phyloP scores from a whole-genome alignment of 2,797 vertebrate genomes.

The Holocentrus rufus region DNA sequence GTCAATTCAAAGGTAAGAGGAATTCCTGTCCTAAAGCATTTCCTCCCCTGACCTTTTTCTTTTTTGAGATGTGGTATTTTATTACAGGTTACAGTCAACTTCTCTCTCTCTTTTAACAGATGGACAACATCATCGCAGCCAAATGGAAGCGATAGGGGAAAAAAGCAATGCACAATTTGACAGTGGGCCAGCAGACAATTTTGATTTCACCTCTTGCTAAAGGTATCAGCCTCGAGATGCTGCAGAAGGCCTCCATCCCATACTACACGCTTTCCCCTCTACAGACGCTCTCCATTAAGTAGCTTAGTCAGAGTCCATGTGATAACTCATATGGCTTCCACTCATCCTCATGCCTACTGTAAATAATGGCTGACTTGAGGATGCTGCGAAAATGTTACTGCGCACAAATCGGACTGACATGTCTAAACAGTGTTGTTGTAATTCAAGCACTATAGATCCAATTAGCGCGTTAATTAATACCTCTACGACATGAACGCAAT shows the following conservation, averaged over 20 bases:
- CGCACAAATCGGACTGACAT: constrained; percentile 4
- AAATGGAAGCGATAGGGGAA: not conserved
- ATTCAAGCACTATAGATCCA: constrained; percentile 7
- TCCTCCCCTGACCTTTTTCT: not conserved
- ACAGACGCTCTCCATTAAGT: not conserved
- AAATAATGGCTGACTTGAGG: not conserved
- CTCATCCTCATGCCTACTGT: constrained; percentile 17
- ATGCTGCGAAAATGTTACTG: constrained; percentile 10
- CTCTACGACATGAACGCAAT: not conserved
- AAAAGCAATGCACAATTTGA: not conserved
- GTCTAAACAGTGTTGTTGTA: not conserved
- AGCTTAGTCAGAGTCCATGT: constrained; percentile 45
- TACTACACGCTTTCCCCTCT: not conserved
- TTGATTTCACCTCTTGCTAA: not conserved
- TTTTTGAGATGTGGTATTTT: not conserved
- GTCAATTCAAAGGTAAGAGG: constrained; percentile 13
- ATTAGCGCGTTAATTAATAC: constrained; percentile 10
- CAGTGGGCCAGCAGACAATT: constrained; percentile 4
- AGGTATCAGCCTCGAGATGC: not conserved
- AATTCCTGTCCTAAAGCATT: constrained; percentile 8
- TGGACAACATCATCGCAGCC: not conserved
- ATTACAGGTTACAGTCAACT: not conserved
- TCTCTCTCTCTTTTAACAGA: not conserved
- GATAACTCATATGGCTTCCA: constrained; percentile 45
- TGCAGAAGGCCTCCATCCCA: not conserved